Percentiles rank a stretch among this genome's conserved stretches.
Conservation (phyloP, 1,140 invertebrate genomes). For the Chelonus insularis region DNA sequence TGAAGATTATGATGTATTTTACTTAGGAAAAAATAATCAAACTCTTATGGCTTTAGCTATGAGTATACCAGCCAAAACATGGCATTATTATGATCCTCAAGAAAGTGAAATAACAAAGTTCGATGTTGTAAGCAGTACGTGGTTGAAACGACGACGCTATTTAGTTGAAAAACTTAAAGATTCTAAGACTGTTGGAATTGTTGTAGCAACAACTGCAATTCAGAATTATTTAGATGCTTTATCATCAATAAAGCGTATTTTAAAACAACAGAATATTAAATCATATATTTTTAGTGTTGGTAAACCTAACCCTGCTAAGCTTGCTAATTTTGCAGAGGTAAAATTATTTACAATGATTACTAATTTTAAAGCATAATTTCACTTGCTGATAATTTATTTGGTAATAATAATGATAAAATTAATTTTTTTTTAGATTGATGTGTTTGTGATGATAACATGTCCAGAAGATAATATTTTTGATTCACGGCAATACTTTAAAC, state of each 20-base stretch:
- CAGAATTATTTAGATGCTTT: conserved; percentile 79
- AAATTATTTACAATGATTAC: background rate
- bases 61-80: conserved; percentile 57
- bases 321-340: conserved; percentile 91
- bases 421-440: conserved; percentile 81
- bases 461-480: conserved; percentile 84
- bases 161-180: conserved; percentile 88
- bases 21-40: conserved; percentile 60
- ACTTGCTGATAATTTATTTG: background rate
- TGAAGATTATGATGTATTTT: conserved; percentile 61
- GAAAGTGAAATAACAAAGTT: conserved; percentile 47
- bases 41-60: conserved; percentile 62
- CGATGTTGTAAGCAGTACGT: conserved; percentile 57
- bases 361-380: conserved; percentile 9
- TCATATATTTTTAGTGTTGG: conserved; percentile 90
- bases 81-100: conserved; percentile 57
- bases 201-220: conserved; percentile 85
- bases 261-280: conserved; percentile 78
- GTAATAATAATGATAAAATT: too few relatives aligned
- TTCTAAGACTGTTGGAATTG: conserved; percentile 81
- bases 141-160: conserved; percentile 79
- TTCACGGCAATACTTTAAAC: conserved; percentile 84
- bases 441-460: conserved; percentile 89
- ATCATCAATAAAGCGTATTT: conserved; percentile 71
- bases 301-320: conserved; percentile 87